A percentile compares a stretch with the other conserved stretches of the same genome.
Evolutionary conservation across 1,140 invertebrate genomes (phyloP).

Genomic region (Pachyrhynchus sulphureomaculatus): DNA sequence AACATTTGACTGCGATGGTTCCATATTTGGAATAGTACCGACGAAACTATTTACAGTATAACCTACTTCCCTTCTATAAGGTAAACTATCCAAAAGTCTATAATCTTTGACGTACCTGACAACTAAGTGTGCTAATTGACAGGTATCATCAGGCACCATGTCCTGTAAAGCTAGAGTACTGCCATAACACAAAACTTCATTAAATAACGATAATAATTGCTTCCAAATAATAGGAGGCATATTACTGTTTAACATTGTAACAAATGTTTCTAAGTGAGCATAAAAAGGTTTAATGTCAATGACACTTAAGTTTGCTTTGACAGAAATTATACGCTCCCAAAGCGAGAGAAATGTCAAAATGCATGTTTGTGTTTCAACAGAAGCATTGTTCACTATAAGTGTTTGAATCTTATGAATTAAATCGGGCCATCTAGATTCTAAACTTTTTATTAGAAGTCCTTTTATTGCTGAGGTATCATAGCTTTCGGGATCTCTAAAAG

Average conservation of each 20-base stretch:
- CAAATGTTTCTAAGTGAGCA: slow-evolving; percentile 77
- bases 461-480: slow-evolving; percentile 81
- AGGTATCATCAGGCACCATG: slow-evolving; percentile 82
- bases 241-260: slow-evolving; percentile 68
- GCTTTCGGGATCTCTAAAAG: slow-evolving; percentile 74
- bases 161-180: slow-evolving; percentile 85
- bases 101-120: slow-evolving; percentile 84
- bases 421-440: slow-evolving; percentile 79
- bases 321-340: slow-evolving; percentile 89
- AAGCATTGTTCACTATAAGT: slow-evolving; percentile 58
- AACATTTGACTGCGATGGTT: slow-evolving; percentile 51
- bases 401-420: slow-evolving; percentile 68
- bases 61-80: slow-evolving; percentile 52
- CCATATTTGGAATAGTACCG: slow-evolving; percentile 42
- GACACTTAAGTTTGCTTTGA: slow-evolving; percentile 85
- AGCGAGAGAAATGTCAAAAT: slow-evolving; percentile 80
- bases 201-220: slow-evolving; percentile 79
- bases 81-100: slow-evolving; percentile 70
- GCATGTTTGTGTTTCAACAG: slow-evolving; percentile 62
- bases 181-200: slow-evolving; percentile 87
- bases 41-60: slow-evolving; percentile 49
- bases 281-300: slow-evolving; percentile 88
- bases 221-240: slow-evolving; percentile 80
- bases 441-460: slow-evolving; percentile 78
- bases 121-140: slow-evolving; percentile 78